A percentile compares a stretch with the other conserved stretches of the same genome.
Conservation (phyloP, 2,113 vertebrate species). For the Xiphorhynchus elegans region DNA sequence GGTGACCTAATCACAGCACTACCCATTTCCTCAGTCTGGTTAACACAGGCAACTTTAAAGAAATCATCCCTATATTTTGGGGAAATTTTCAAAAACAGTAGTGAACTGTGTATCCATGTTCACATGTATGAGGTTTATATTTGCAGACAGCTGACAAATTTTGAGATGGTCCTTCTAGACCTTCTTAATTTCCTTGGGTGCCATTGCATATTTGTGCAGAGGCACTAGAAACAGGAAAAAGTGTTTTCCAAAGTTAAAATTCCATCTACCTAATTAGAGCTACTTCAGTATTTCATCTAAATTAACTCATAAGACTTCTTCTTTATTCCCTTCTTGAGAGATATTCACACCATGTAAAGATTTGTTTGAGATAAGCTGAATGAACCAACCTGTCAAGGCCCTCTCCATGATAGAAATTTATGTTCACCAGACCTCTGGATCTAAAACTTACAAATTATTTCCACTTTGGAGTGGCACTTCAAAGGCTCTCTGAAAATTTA, state of each 20-base stretch:
- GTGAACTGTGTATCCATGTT: background rate
- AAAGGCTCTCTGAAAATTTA: background rate
- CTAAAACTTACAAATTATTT: background rate
- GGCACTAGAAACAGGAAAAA: background rate
- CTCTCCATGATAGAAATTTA: background rate
- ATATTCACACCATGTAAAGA: background rate
- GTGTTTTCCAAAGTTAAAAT: background rate
- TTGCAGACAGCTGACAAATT: background rate
- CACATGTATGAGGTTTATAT: background rate
- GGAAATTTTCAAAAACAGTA: background rate
- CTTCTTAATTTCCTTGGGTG: background rate
- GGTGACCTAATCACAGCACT: background rate
- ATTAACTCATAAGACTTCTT: background rate
- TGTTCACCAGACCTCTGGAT: background rate
- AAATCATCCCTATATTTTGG: background rate
- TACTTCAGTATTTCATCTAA: background rate
- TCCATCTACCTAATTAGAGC: background rate
- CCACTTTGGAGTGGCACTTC: background rate
- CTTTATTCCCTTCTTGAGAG: background rate
- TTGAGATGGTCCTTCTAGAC: background rate
- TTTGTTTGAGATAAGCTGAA: background rate
- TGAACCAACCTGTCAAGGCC: background rate
- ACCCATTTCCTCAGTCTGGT: background rate
- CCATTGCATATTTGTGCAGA: background rate
- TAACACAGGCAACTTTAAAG: background rate